Evolutionary conservation across 2,888 invertebrate genomes (phyloP).

Genomic region (Sericinus montela): DNA sequence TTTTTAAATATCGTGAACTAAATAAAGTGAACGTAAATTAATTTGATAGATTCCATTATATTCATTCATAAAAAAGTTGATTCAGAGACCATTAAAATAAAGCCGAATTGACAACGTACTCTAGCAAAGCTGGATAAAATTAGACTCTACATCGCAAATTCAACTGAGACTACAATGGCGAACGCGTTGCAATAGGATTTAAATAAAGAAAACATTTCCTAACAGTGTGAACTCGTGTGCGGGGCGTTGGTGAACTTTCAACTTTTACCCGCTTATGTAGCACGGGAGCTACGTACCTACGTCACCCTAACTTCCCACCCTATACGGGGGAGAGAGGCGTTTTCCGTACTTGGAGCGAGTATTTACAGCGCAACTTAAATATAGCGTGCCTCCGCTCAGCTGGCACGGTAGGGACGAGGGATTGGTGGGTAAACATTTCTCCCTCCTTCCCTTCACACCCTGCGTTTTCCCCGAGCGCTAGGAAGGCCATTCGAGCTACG

Average conservation of each 20-base stretch:
- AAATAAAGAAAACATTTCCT: conserved; percentile 73
- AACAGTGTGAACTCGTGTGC: conserved; percentile 66
- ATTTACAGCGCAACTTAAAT: conserved; percentile 79
- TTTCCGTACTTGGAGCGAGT: conserved; percentile 75
- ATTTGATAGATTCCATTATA: too few species aligned
- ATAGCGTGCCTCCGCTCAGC: conserved; percentile 77
- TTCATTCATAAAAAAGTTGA: too few species aligned
- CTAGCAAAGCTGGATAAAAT: conserved; percentile 32
- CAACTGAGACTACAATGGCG: conserved; percentile 67
- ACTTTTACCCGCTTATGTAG: conserved; percentile 72
- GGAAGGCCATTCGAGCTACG: conserved; percentile 63
- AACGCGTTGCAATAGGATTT: conserved; percentile 79
- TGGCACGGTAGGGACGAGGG: conserved; percentile 57
- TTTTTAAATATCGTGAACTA: too few species aligned
- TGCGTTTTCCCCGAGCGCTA: conserved; percentile 30
- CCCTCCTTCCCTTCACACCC: conserved; percentile 42
- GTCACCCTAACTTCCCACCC: conserved; percentile 32
- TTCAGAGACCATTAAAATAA: too few species aligned
- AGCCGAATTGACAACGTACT: too few species aligned
- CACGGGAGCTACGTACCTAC: conserved; percentile 36
- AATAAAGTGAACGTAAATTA: too few species aligned
- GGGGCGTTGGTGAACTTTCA: conserved; percentile 75
- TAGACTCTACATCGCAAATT: conserved; percentile 59
- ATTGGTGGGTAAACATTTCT: conserved; percentile 68
- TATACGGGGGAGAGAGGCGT: conserved; percentile 33